A percentile compares a stretch with the other conserved stretches of the same genome.
Conservation (phyloP, 2,797 vertebrate genomes). For the Arctocebus calabarensis region DNA sequence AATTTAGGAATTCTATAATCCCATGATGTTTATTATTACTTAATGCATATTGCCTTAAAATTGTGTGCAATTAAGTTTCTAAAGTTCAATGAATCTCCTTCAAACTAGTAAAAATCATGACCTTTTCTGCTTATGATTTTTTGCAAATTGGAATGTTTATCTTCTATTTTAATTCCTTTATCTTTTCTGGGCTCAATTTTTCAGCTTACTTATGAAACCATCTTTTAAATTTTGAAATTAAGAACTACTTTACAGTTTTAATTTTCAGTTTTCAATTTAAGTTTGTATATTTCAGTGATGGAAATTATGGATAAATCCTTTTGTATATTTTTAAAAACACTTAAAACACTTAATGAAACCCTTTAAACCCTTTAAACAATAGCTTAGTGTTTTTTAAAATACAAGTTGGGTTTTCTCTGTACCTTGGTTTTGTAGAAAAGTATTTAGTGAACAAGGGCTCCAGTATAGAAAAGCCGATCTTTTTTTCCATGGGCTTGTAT, state of each 20-base stretch:
- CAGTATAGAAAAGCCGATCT: neutral
- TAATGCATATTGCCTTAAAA: conserved; percentile 87
- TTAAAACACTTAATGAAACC: neutral
- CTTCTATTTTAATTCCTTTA: conserved; percentile 46
- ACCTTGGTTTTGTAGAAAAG: neutral
- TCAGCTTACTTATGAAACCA: conserved; percentile 29
- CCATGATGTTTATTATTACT: conserved; percentile 87
- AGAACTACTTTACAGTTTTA: neutral
- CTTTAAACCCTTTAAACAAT: neutral
- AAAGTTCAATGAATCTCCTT: conserved; percentile 90
- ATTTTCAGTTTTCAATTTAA: neutral
- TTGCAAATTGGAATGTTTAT: conserved; percentile 9
- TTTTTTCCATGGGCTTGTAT: neutral
- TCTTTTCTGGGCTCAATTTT: conserved; percentile 3
- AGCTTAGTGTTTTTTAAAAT: neutral
- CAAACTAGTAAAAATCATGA: conserved; percentile 84
- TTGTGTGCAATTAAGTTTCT: conserved; percentile 88
- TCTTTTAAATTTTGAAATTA: conserved; percentile 41
- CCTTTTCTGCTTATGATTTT: neutral
- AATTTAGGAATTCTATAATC: conserved; percentile 87
- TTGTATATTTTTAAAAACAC: neutral
- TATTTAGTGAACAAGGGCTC: neutral
- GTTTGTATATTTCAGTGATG: neutral
- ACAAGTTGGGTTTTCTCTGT: neutral
- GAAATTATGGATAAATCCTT: neutral